Conservation (phyloP, 2,888 invertebrate species). For the Phorcus lineatus region DNA sequence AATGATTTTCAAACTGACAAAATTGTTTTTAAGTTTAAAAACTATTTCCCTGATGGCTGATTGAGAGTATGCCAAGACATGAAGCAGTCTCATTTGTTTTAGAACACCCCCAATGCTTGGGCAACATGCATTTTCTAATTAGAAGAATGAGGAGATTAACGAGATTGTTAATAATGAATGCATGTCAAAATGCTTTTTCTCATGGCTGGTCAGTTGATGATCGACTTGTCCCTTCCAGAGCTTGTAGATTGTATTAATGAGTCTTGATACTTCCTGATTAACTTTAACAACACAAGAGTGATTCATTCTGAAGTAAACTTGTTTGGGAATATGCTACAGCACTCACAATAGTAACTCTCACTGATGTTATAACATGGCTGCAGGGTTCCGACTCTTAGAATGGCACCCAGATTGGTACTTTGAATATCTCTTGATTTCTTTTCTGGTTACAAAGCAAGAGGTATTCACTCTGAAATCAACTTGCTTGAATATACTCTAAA, state of each 20-base stretch:
- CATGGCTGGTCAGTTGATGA: not conserved
- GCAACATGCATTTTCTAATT: slow-evolving; percentile 6
- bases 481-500: no score
- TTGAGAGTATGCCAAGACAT: no score
- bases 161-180: slow-evolving; percentile 10
- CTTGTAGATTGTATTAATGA: not conserved
- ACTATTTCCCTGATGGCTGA: no score
- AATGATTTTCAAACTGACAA: no score
- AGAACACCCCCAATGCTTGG: not conserved
- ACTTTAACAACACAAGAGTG: not conserved
- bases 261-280: not conserved
- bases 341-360: not conserved
- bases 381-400: no score
- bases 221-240: not conserved
- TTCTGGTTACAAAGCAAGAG: no score
- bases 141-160: not conserved
- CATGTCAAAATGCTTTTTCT: slow-evolving; percentile 16
- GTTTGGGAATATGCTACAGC: not conserved
- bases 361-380: no score
- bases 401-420: no score
- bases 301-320: not conserved
- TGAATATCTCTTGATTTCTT: no score
- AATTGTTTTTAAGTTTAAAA: no score
- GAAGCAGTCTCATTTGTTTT: not conserved
- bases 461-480: no score